Evolutionary conservation across 1,140 invertebrate species (phyloP), one percentile per base, ranked within the genome.

Genomic region (Sycophaga agraensis): DNA sequence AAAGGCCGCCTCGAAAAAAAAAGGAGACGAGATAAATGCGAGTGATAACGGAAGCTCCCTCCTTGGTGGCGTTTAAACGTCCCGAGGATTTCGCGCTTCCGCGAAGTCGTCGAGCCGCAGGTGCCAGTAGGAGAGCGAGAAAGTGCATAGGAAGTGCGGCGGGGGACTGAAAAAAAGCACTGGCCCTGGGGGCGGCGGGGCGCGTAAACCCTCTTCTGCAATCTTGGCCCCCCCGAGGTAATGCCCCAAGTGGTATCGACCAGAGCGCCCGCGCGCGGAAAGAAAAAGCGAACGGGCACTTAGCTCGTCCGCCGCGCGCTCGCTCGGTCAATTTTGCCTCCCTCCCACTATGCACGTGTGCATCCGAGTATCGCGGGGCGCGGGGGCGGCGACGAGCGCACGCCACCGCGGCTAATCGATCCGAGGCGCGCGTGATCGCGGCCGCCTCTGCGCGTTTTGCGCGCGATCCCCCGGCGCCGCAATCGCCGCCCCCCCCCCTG

Each of bases 221-320:
- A 74, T 76, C 69, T 70, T 72, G 55, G 51, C 59, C 28, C 24
- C 49, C 28, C 24, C 49, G 59, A 45, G 65, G 51, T 71, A 71
- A 70, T 72, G 69, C 68, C 66, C 74, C 68, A 67, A 70, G 63
- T 67, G 67, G 28, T 75, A 74, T 76, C 67, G 70, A 75, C 71
- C 66, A 64, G 26, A 11, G 28, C n/a, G n/a, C n/a, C n/a, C n/a
- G n/a, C n/a, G n/a, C 54, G 8, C 24, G 6, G 61, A 50, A 66
- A 49, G 59, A 69, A 60, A 63, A 24, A 31, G 46, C 57, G 37
- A 58, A 49, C 56, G 37, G 28, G 28, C 22, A 60, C 60, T 54
- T 57, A 53, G 42, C 43, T 62, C 46, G 11, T 55, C 50, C 17
- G 19, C 28, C 28, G 8, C 17, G 24, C 24, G 28, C 35, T 39